Evolutionary conservation across 1,140 invertebrate species (phyloP).

Genomic region (Bombus picipes): DNA sequence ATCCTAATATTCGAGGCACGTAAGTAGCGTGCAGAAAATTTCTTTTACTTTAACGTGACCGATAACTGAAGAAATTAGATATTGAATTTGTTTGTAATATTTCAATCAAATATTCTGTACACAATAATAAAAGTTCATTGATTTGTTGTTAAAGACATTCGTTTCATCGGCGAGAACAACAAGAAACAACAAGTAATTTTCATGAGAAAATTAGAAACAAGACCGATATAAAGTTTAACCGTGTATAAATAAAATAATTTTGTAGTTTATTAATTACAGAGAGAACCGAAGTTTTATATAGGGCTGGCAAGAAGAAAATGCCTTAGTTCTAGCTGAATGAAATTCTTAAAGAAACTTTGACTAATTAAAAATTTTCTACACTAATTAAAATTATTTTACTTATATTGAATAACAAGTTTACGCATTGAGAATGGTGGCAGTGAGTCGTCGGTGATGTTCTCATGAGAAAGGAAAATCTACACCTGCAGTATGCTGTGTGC

Average conservation of each 20-base stretch:
- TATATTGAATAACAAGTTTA: background rate
- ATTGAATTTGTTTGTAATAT: no score
- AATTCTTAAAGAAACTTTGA: background rate
- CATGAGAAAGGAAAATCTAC: slow-evolving; percentile 11
- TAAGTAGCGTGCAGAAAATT: no score
- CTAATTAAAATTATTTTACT: no score
- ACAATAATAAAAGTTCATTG: no score
- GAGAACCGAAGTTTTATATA: background rate
- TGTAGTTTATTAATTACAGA: background rate
- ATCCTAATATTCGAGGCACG: no score
- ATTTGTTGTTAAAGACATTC: no score
- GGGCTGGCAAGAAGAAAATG: background rate
- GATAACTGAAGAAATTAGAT: no score
- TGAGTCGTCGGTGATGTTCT: background rate
- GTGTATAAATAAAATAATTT: background rate
- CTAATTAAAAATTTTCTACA: background rate
- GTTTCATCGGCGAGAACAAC: no score
- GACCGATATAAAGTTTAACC: background rate
- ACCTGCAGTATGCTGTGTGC: background rate
- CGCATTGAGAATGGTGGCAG: no score
- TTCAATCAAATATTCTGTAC: no score
- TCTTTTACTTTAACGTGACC: no score
- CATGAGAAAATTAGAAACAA: background rate
- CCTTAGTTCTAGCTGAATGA: background rate
- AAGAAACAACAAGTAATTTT: background rate